phyloP scores from a whole-genome alignment of 2,113 vertebrate species.

The Tringa solitaria region DNA sequence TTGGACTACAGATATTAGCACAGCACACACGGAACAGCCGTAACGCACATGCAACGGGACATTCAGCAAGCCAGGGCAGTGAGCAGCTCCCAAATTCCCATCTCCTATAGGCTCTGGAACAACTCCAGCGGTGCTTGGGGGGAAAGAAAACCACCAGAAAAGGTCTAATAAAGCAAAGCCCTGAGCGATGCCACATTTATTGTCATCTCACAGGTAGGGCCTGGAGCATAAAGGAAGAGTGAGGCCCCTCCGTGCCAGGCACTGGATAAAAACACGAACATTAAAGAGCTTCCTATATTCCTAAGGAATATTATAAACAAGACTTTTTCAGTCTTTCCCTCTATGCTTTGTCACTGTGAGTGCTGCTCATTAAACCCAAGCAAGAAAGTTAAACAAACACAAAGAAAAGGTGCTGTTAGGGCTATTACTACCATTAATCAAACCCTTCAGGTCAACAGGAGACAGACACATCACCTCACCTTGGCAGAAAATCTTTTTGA shows the following conservation, averaged over 20 bases:
- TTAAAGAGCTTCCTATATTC: not conserved
- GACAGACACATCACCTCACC: constrained; percentile 75
- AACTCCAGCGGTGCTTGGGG: accelerated
- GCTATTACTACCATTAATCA: not conserved
- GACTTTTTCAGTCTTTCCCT: not conserved
- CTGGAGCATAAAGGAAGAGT: accelerated
- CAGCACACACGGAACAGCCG: accelerated
- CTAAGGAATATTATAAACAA: not conserved
- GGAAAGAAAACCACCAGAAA: not conserved
- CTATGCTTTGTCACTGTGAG: not conserved
- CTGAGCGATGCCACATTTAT: not conserved
- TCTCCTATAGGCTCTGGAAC: not conserved
- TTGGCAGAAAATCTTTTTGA: constrained; percentile 96
- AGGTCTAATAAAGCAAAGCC: not conserved
- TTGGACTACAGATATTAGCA: not conserved
- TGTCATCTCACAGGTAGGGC: not conserved
- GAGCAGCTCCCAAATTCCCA: not conserved
- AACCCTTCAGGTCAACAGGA: not conserved
- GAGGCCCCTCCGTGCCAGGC: not conserved
- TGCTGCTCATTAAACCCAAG: not conserved
- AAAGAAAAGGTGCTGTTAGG: not conserved
- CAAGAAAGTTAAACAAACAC: not conserved
- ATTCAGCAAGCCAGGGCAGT: accelerated
- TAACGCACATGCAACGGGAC: accelerated
- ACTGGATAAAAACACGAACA: not conserved